phyloP scores from a whole-genome alignment of 2,797 vertebrate genomes.

The Onychomys arenicola region DNA sequence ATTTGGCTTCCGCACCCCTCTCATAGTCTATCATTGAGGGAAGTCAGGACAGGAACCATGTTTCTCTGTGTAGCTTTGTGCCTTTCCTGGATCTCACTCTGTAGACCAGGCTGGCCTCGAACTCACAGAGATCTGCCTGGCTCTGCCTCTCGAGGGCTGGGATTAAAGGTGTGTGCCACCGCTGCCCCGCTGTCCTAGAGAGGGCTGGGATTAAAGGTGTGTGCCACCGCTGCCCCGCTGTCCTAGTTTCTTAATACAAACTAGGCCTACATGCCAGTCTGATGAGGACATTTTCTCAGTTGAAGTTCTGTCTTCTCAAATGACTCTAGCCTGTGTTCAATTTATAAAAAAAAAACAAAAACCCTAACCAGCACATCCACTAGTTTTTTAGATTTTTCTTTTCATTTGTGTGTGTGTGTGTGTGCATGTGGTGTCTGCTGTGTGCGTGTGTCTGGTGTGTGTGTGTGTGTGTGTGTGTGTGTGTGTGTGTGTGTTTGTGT shows the following conservation, averaged over 20 bases:
- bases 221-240: not conserved
- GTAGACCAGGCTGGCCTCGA: not conserved
- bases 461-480: not conserved
- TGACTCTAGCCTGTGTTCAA: not conserved
- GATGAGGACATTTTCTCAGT: not conserved
- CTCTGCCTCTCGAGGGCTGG: not conserved
- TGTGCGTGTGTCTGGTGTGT: not conserved
- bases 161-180: not conserved
- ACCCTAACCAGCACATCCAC: not conserved
- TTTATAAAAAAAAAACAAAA: not conserved
- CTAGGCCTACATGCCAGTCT: no score
- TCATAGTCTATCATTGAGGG: not conserved
- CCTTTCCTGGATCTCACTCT: not conserved
- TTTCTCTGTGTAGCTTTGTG: not conserved
- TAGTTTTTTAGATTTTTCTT: not conserved
- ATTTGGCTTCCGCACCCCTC: not conserved
- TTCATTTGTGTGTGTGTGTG: not conserved
- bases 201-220: not conserved
- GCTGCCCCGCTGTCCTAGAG: not conserved
- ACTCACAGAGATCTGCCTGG: not conserved
- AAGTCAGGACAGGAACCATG: not conserved
- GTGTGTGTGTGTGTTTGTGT: not conserved
- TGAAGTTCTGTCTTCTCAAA: not conserved
- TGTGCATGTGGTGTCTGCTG: no score
- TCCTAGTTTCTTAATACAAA: no score